A percentile compares a stretch with the other conserved stretches of the same genome.
Conservation (phyloP, 2,888 invertebrate species). For the Metacarcinus magister region DNA sequence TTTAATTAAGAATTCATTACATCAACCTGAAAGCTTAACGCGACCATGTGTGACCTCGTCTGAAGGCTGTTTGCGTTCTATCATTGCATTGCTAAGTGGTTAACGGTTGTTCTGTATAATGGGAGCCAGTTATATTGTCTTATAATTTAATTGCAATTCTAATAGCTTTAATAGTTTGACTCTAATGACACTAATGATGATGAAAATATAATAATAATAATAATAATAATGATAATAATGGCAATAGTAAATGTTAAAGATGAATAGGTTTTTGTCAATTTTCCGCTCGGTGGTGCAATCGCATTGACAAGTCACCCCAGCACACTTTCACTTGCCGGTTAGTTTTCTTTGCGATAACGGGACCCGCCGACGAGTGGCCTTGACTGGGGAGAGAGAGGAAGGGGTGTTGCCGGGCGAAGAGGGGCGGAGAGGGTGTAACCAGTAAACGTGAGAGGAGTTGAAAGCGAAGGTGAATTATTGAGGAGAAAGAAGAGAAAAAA, state of each 20-base stretch:
- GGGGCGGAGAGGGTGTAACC: slow-evolving; percentile 23
- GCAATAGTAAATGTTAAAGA: neutral
- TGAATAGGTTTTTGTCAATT: neutral
- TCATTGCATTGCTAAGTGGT: too few species aligned
- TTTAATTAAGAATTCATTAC: neutral
- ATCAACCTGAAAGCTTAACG: neutral
- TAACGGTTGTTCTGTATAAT: too few species aligned
- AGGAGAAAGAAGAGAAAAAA: neutral
- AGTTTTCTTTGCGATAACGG: slow-evolving; percentile 11
- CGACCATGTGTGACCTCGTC: neutral
- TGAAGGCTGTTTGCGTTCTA: too few species aligned
- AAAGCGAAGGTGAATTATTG: neutral
- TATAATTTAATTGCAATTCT: too few species aligned
- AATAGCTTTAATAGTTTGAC: too few species aligned
- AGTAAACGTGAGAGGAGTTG: neutral
- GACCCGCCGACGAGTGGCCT: slow-evolving; percentile 32
- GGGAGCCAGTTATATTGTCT: too few species aligned
- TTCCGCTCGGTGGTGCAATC: neutral
- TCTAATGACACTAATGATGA: too few species aligned
- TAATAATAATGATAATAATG: neutral
- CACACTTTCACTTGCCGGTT: slow-evolving; percentile 17
- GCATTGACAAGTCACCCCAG: slow-evolving; percentile 28
- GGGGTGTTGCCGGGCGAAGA: neutral
- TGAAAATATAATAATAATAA: too few species aligned
- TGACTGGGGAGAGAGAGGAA: slow-evolving; percentile 18